These are phyloP conservation scores for Illadopsis cleaveri DNA, from an alignment of 2,113 vertebrate genomes.

Conservation along the genomic window DNA sequence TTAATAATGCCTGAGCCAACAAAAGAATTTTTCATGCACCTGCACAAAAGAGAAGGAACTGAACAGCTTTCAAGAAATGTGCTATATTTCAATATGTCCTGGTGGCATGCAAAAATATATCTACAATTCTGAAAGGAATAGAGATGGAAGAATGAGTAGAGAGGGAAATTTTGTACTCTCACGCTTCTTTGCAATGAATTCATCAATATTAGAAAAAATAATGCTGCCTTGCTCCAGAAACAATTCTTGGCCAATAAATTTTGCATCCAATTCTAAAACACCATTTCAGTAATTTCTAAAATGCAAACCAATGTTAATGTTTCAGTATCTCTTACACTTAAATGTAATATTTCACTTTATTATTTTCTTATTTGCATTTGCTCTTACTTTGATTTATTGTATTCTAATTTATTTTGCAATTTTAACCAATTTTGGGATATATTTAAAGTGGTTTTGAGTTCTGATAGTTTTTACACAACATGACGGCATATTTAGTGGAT, in stretches of 20 bases:
- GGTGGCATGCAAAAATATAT: neutral
- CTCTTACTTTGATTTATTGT: neutral
- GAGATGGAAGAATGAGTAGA: neutral
- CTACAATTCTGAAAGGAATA: neutral
- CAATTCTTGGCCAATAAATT: neutral
- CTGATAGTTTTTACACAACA: neutral
- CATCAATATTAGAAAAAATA: neutral
- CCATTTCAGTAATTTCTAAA: neutral
- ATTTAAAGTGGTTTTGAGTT: neutral
- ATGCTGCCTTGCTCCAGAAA: neutral
- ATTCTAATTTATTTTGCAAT: neutral
- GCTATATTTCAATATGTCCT: neutral
- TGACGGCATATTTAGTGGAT: neutral
- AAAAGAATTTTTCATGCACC: conserved; percentile 25
- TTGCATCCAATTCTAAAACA: neutral
- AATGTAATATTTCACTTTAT: neutral
- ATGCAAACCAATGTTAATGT: neutral
- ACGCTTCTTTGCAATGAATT: neutral
- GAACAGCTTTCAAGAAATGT: conserved; percentile 8
- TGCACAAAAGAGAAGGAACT: conserved; percentile 1
- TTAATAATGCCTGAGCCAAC: conserved; percentile 19
- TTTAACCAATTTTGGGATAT: neutral
- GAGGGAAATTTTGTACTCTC: neutral
- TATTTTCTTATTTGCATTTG: neutral
- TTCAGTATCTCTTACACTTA: neutral